Evolutionary conservation across 1,140 invertebrate species (phyloP), one percentile per base, ranked within the genome.

Genomic region (Oryctes rhinoceros): DNA sequence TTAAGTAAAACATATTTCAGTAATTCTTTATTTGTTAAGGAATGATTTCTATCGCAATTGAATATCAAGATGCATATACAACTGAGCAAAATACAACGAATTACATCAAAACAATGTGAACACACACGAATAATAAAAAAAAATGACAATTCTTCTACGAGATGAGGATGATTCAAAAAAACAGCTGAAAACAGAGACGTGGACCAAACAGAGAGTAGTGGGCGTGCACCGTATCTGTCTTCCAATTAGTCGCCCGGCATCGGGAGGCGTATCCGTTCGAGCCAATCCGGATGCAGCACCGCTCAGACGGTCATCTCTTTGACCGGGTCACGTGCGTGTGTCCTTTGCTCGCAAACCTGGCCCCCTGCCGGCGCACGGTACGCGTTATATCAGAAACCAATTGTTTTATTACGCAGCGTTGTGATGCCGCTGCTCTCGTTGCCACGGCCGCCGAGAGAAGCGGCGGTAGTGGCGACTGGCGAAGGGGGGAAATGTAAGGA

Each of bases 161-260:
- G 53, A 59, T 59, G 53, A 59, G 7, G 53, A 59, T 18, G 15
- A 18, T 6, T 59, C 15, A 4, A 59, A 44, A 30, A 59, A 59
- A 59, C 53, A 59, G 3, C n/a, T 59, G 53, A 71, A 20, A 71
- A 71, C 24, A 24, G 65, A 71, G 65, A 71, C 39, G 47, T 76
- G 75, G 75, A 76, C 75, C 75, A 76, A 76, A 76, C 37, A 49
- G 75, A 76, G 75, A 76, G 75, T 76, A 76, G 75, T 76, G 44
- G 75, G 75, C 75, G 75, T 44, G 75, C 44, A 76, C 47, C 15
- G 3, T 5, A 10, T 71, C 65, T 71, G 24, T 71, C 47, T 76
- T 39, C 37, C 75, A 76, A 76, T 76, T 76, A 76, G 75, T 76
- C 75, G 37, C 39, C 24, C 37, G 47, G 75, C 75, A 76, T 6